Evolutionary conservation across 1,140 invertebrate genomes (phyloP), one percentile per base, ranked within the genome.

Genomic region (Pissodes strobi): DNA sequence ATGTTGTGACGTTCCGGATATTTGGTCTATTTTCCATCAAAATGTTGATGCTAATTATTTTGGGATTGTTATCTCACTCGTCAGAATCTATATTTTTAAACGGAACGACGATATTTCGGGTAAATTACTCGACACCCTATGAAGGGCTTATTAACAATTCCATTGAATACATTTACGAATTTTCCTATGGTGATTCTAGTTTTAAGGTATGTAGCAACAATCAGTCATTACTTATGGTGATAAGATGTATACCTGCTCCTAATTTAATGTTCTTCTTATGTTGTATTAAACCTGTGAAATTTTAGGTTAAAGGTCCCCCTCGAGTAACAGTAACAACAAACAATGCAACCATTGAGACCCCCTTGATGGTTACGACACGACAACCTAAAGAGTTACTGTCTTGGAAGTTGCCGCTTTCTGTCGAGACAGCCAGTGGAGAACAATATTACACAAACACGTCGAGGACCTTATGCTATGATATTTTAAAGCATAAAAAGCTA

Each of bases 331-430:
- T 88, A 0, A 79, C 79, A 6, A 84, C 83, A 62, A 69, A 76
- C 22, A 77, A 82, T 2, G 81, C 79, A 27, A 76, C 75, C 10
- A 80, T 79, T n/a, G n/a, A 52, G 0, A 84, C 80, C 70, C 88
- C 88, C 2, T 71, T 89, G 1, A 83, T 89, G 69, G 82, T 89
- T 62, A 87, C 88, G 1, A 84, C 86, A 0, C 74, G 85, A 66
- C 87, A 89, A 74, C 85, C 87, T 53, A 83, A 84, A 80, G 80
- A 82, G 48, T 81, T 88, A 6, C 75, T 87, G 55, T 88, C 87
- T 2, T 90, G 88, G 88, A 84, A 87, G 68, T 73, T 90, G 15
- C 88, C 88, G 5, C 75, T 88, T 64, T 64, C 82, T 27, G 79
- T 86, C 0, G 82, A 85, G 65, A 82, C 82, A 0, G 73, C 75